These are phyloP conservation scores for Rhinophrynus dorsalis DNA, from an alignment of 2,797 vertebrate species.

Conservation along the genomic window DNA sequence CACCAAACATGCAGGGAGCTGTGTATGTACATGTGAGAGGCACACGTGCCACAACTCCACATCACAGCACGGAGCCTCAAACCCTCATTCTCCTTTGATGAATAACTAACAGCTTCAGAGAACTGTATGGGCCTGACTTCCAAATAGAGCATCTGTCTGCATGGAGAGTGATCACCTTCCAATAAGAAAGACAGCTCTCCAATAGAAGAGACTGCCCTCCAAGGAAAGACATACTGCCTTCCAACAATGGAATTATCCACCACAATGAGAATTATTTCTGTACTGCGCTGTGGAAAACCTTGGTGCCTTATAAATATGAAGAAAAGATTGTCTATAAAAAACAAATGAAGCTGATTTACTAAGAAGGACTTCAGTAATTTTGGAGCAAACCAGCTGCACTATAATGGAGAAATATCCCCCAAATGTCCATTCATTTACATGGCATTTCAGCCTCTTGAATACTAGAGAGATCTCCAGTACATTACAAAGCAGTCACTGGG, in stretches of 20 bases:
- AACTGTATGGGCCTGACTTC: slow-evolving; percentile 20
- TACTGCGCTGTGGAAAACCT: background rate
- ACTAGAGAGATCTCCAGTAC: no score
- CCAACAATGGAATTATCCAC: background rate
- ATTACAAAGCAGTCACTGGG: no score
- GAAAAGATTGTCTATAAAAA: background rate
- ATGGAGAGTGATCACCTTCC: background rate
- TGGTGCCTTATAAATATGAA: background rate
- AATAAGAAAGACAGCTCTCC: background rate
- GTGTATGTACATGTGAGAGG: slow-evolving; percentile 18
- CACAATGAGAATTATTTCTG: background rate
- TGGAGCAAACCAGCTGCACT: no score
- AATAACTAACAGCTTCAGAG: slow-evolving; percentile 25
- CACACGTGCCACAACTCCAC: slow-evolving; percentile 6
- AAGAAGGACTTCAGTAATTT: no score
- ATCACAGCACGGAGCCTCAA: background rate
- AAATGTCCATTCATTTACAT: no score
- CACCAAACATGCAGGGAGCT: slow-evolving; percentile 12
- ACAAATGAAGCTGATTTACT: no score
- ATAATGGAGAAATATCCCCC: no score
- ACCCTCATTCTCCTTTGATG: slow-evolving; percentile 19
- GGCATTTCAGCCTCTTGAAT: no score
- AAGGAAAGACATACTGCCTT: background rate
- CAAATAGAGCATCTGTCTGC: slow-evolving; percentile 10
- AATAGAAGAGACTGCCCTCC: background rate